phyloP scores from a whole-genome alignment of 2,797 vertebrate genomes.

The Smutsia gigantea region DNA sequence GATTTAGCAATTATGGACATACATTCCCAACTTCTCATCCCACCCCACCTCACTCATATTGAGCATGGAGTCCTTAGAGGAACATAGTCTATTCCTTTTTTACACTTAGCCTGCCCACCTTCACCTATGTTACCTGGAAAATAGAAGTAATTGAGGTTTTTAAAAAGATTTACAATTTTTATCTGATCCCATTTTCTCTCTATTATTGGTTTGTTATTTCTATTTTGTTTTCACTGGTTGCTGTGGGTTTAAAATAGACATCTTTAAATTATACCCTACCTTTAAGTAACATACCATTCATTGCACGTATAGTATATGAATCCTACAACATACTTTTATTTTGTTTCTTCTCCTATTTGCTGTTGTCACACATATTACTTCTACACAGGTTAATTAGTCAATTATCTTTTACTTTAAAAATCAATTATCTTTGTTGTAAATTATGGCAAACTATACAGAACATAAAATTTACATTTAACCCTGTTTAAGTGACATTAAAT shows the following conservation, averaged over 20 bases:
- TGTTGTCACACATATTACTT: background rate
- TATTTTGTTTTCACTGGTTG: background rate
- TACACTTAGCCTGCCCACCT: background rate
- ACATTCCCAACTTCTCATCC: background rate
- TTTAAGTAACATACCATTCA: background rate
- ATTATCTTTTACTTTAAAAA: background rate
- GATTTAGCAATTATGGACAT: background rate
- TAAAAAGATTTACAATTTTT: background rate
- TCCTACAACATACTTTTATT: background rate
- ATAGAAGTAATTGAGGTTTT: background rate
- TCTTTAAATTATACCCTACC: background rate
- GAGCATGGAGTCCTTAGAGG: background rate
- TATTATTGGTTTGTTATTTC: background rate
- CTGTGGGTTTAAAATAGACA: background rate
- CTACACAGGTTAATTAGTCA: background rate
- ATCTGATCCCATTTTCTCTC: background rate
- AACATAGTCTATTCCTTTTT: background rate
- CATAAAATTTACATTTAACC: background rate
- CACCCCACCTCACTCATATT: no score
- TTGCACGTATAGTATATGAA: background rate
- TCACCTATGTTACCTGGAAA: background rate
- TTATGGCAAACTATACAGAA: background rate
- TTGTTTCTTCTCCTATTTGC: background rate
- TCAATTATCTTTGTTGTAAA: background rate
- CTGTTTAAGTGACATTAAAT: background rate